phyloP scores from a whole-genome alignment of 2,888 invertebrate species.

The Papilio gigon region DNA sequence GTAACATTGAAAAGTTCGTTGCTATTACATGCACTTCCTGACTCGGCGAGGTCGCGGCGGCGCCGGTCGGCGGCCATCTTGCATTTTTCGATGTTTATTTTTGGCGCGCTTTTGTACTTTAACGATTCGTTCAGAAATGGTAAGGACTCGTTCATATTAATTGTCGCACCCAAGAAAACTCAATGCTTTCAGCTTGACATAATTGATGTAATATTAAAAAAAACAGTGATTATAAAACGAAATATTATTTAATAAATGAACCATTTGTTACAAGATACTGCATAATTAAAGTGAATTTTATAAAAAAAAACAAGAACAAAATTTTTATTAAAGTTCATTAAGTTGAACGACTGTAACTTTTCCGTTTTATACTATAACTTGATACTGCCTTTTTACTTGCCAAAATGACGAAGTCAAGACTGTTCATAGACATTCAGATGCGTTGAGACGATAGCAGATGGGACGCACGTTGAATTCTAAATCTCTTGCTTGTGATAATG shows the following conservation, averaged over 20 bases:
- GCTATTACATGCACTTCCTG: constrained; percentile 81
- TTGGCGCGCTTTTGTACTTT: constrained; percentile 67
- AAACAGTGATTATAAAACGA: constrained; percentile 18
- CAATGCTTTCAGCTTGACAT: constrained; percentile 24
- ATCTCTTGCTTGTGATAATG: neutral
- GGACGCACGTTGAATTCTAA: too few relatives aligned
- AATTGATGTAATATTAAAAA: constrained; percentile 21
- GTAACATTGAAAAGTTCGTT: constrained; percentile 81
- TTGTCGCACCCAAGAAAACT: constrained; percentile 11
- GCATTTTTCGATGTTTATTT: constrained; percentile 79
- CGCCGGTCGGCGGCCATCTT: constrained; percentile 72
- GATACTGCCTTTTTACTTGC: too few relatives aligned
- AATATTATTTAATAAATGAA: constrained; percentile 6
- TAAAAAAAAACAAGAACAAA: neutral
- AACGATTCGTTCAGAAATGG: constrained; percentile 58
- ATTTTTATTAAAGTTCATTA: neutral
- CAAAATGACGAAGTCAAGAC: too few relatives aligned
- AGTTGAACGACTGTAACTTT: neutral
- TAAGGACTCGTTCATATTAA: constrained; percentile 50
- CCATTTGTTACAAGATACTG: neutral
- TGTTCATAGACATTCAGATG: too few relatives aligned
- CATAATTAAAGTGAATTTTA: neutral
- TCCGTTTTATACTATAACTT: too few relatives aligned
- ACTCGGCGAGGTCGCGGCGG: constrained; percentile 64
- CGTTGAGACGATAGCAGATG: too few relatives aligned